These are phyloP conservation scores for Serripes groenlandicus DNA, from an alignment of 2,888 invertebrate genomes.

Conservation along the genomic window DNA sequence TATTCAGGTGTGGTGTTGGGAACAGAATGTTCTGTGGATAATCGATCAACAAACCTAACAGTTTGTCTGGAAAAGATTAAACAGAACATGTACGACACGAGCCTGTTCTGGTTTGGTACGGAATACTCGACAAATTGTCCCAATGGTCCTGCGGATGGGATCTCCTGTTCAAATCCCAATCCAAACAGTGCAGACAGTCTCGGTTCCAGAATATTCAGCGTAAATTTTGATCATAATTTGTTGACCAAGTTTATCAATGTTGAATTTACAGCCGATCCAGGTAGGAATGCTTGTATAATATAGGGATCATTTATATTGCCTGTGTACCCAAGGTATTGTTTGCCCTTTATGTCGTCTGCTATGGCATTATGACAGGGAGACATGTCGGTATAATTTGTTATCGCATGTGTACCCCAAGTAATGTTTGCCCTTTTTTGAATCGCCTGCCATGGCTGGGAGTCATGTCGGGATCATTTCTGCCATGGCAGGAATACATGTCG, in stretches of 20 bases:
- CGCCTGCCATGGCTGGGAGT: no score
- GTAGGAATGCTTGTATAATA: background rate
- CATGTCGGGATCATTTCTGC: no score
- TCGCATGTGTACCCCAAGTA: background rate
- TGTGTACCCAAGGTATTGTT: background rate
- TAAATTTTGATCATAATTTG: background rate
- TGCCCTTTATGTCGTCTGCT: background rate
- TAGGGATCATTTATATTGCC: no score
- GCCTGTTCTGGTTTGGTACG: constrained; percentile 51
- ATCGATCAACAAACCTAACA: constrained; percentile 30
- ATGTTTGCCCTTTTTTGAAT: background rate
- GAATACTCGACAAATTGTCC: constrained; percentile 31
- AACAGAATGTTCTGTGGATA: constrained; percentile 22
- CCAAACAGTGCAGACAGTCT: constrained; percentile 19
- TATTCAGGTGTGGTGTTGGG: constrained; percentile 14
- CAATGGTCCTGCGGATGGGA: background rate
- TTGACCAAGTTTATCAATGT: constrained; percentile 7
- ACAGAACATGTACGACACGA: constrained; percentile 3
- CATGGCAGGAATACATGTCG: no score
- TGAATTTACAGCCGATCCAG: constrained; percentile 8
- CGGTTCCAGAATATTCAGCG: constrained; percentile 31
- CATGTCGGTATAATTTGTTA: background rate
- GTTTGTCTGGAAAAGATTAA: constrained; percentile 32
- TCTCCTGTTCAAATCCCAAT: constrained; percentile 25
- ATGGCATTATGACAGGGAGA: background rate